Conservation (phyloP, 23 tunicate species). For the Styela plicata region DNA sequence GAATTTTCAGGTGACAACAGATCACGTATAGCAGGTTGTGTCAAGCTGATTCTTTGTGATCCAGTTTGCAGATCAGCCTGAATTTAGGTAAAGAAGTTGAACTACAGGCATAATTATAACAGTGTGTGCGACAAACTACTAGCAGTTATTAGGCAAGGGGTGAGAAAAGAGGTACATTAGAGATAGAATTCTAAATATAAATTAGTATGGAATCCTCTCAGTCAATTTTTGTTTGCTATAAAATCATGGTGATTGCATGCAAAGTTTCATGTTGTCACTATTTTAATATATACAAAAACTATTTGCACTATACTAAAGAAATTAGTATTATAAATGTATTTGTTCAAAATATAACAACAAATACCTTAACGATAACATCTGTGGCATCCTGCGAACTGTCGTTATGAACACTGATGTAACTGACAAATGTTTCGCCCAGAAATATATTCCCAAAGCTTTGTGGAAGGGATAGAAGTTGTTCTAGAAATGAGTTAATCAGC, state of each 20-base stretch:
- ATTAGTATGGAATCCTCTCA: no score
- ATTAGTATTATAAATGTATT: neutral
- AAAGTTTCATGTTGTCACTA: neutral
- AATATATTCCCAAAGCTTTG: slow-evolving; percentile 92
- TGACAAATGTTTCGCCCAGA: slow-evolving; percentile 91
- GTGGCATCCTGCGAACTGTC: slow-evolving; percentile 57
- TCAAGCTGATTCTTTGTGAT: slow-evolving; percentile 59
- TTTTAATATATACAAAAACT: no score
- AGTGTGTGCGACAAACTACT: no score
- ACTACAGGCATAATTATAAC: no score
- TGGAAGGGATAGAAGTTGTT: slow-evolving; percentile 53
- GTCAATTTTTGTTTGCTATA: neutral
- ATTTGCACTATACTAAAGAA: neutral
- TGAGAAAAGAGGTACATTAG: no score
- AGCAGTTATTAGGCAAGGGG: no score
- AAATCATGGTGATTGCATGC: neutral
- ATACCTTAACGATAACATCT: slow-evolving; percentile 57
- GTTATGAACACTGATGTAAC: slow-evolving; percentile 85
- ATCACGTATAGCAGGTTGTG: slow-evolving; percentile 25
- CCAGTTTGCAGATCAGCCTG: slow-evolving; percentile 93
- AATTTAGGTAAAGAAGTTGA: no score
- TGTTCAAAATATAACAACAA: neutral
- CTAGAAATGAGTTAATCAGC: no score
- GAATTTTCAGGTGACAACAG: slow-evolving; percentile 45
- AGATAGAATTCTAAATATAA: no score